These are phyloP conservation scores for Geotria australis DNA, from an alignment of 2,797 vertebrate genomes.

Conservation along the genomic window DNA sequence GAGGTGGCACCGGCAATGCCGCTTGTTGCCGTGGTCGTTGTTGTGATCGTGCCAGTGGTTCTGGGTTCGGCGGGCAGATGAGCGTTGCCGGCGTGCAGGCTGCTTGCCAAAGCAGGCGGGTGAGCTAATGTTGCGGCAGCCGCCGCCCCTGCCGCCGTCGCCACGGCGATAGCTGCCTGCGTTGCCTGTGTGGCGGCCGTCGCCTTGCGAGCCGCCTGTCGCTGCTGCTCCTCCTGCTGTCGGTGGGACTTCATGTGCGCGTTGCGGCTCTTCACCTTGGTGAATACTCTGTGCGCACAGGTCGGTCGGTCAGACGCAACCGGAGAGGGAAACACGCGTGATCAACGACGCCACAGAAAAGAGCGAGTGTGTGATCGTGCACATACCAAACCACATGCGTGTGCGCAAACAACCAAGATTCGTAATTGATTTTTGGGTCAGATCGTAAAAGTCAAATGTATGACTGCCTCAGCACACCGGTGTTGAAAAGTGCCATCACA, in stretches of 20 bases:
- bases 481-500: no score
- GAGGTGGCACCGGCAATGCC: no score
- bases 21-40: no score
- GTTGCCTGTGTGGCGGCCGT: constrained; percentile 36
- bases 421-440: no score
- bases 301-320: neutral
- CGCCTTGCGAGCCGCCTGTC: constrained; percentile 35
- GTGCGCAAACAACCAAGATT: no score
- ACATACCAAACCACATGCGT: no score
- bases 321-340: neutral
- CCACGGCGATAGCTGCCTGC: constrained; percentile 5
- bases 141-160: neutral
- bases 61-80: no score
- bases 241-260: constrained; percentile 98
- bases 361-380: no score
- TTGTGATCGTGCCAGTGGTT: no score
- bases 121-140: neutral
- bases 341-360: no score
- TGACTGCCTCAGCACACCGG: no score
- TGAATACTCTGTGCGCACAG: constrained; percentile 35
- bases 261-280: constrained; percentile 90
- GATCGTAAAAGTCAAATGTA: no score
- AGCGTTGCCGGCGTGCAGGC: neutral
- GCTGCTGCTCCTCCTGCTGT: constrained; percentile 72
- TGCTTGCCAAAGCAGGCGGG: neutral